Conservation (phyloP, 2,888 invertebrate genomes). For the Boloria selene region DNA sequence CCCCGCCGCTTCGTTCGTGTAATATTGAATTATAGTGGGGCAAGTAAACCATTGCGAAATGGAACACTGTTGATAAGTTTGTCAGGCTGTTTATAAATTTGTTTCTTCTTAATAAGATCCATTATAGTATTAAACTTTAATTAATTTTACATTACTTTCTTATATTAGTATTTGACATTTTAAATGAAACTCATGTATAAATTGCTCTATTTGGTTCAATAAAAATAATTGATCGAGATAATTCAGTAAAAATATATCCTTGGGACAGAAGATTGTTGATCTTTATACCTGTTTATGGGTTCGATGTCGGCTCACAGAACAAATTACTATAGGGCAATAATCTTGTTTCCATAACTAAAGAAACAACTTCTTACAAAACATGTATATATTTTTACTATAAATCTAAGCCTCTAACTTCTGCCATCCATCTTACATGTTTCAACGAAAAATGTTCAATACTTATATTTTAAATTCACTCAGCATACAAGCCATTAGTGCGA, state of each 20-base stretch:
- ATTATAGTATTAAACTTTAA: neutral
- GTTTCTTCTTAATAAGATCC: slow-evolving; percentile 26
- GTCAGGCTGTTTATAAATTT: slow-evolving; percentile 49
- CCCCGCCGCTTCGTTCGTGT: slow-evolving; percentile 64
- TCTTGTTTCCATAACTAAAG: neutral
- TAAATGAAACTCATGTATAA: too few relatives aligned
- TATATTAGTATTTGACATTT: too few relatives aligned
- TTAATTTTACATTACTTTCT: too few relatives aligned
- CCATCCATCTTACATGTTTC: slow-evolving; percentile 34
- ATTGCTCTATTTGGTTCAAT: neutral
- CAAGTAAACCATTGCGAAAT: slow-evolving; percentile 74
- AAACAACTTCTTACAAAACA: too few relatives aligned
- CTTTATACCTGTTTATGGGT: slow-evolving; percentile 2
- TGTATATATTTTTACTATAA: neutral
- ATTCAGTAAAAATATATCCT: too few relatives aligned
- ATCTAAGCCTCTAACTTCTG: neutral
- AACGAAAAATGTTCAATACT: slow-evolving; percentile 18
- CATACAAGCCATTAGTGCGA: slow-evolving; percentile 23
- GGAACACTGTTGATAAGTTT: slow-evolving; percentile 69
- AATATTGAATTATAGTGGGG: slow-evolving; percentile 80
- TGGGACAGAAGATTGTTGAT: neutral
- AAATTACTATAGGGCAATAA: neutral
- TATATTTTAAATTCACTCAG: slow-evolving; percentile 34
- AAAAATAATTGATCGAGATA: neutral
- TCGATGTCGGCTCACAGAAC: neutral